A percentile compares a stretch with the other conserved stretches of the same genome.
Conservation (phyloP, 1,140 invertebrate species). For the Brachionus paranguensis region DNA sequence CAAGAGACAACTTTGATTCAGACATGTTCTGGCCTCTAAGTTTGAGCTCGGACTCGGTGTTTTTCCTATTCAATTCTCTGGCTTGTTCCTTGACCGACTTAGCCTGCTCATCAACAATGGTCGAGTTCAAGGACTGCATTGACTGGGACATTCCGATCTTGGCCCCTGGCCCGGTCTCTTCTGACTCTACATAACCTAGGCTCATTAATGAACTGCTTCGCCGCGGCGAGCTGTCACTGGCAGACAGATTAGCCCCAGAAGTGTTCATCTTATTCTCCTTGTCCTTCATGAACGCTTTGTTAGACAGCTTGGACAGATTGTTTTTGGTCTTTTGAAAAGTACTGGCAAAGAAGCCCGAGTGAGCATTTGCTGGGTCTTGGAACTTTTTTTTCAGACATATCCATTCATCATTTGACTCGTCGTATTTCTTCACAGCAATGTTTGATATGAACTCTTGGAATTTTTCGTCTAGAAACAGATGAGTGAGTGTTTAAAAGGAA, state of each 20-base stretch:
- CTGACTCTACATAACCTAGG: not conserved
- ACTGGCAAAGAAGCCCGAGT: constrained; percentile 17
- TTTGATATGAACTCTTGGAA: constrained; percentile 30
- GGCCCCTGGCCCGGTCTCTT: not conserved
- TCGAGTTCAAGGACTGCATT: constrained; percentile 4
- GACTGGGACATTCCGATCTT: not conserved
- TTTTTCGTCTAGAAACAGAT: not conserved
- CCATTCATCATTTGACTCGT: not conserved
- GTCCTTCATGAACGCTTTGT: not conserved
- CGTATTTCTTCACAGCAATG: constrained; percentile 32
- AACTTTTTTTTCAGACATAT: constrained; percentile 22
- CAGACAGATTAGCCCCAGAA: not conserved
- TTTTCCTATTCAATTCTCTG: constrained; percentile 19
- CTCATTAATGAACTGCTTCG: not conserved
- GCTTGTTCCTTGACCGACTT: constrained; percentile 36
- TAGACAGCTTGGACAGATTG: not conserved
- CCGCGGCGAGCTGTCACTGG: not conserved
- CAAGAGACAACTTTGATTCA: not conserved
- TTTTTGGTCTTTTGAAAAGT: constrained; percentile 35
- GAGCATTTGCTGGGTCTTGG: not conserved
- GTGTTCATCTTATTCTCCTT: not conserved
- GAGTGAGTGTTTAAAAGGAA: not conserved
- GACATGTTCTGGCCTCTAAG: not conserved
- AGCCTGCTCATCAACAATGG: not conserved
- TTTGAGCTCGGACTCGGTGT: not conserved